A percentile compares a stretch with the other conserved stretches of the same genome.
phyloP scores from a whole-genome alignment of 2,113 vertebrate species.

The Zonotrichia leucophrys region DNA sequence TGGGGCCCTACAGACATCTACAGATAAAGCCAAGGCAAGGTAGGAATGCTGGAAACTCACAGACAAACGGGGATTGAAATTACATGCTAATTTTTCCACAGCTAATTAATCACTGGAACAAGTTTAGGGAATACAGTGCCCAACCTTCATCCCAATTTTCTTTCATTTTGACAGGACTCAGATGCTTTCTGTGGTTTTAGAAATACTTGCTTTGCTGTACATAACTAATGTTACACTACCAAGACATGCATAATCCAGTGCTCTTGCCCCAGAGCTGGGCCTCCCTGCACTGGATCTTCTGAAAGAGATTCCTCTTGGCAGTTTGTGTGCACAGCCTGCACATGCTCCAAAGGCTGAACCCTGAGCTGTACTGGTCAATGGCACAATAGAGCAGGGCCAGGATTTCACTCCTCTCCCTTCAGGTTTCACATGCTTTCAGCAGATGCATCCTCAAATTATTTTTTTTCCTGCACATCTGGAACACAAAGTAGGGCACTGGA shows the following conservation, averaged over 20 bases:
- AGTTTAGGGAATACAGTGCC: background rate
- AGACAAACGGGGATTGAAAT: background rate
- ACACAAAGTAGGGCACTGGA: background rate
- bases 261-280: background rate
- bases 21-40: constrained; percentile 32
- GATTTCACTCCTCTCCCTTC: background rate
- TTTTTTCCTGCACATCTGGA: fast-evolving
- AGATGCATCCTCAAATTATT: background rate
- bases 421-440: background rate
- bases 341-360: background rate
- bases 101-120: constrained; percentile 4
- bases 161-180: constrained; percentile 25
- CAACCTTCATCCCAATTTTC: background rate
- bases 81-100: constrained; percentile 10
- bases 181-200: background rate
- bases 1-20: background rate
- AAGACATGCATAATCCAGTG: background rate
- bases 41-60: constrained; percentile 15
- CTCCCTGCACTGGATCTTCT: background rate
- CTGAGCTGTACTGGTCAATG: background rate
- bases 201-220: background rate
- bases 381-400: background rate
- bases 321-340: background rate
- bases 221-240: background rate
- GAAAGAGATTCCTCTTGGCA: background rate